These are phyloP conservation scores for Clistopyga incitator DNA, from an alignment of 2,888 invertebrate species.

Conservation along the genomic window DNA sequence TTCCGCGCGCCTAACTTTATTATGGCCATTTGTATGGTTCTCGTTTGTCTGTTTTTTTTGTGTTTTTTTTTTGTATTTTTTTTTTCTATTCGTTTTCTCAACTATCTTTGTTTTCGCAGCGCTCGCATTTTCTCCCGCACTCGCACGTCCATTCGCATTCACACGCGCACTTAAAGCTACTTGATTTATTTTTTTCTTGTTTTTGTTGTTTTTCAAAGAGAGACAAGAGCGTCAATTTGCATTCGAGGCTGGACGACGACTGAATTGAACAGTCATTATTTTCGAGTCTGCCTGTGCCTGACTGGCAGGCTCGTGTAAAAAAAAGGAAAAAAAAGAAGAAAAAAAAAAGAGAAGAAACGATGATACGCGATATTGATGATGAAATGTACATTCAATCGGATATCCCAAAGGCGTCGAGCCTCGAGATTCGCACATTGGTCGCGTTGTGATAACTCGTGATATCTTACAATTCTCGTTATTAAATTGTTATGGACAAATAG, in stretches of 20 bases:
- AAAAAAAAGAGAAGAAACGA: neutral
- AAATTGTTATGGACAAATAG: slow-evolving; percentile 26
- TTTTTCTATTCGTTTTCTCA: slow-evolving; percentile 51
- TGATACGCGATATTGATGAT: neutral
- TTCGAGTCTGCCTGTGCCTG: neutral
- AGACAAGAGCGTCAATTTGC: slow-evolving; percentile 40
- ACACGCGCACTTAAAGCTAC: slow-evolving; percentile 46
- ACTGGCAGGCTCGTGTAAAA: slow-evolving; percentile 16
- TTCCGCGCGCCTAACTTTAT: slow-evolving; percentile 67
- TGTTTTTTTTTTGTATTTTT: slow-evolving; percentile 56
- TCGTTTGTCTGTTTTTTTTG: slow-evolving; percentile 42
- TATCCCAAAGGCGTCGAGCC: slow-evolving; percentile 8
- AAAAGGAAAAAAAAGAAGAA: too few relatives aligned
- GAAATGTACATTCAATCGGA: slow-evolving; percentile 1
- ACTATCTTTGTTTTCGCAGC: slow-evolving; percentile 37
- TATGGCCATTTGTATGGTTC: slow-evolving; percentile 73
- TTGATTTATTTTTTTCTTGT: slow-evolving; percentile 41
- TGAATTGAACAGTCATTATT: neutral
- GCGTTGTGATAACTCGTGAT: neutral
- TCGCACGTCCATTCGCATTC: slow-evolving; percentile 47
- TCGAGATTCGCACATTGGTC: slow-evolving; percentile 8
- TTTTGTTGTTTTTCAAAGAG: slow-evolving; percentile 39
- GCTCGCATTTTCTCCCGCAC: slow-evolving; percentile 8
- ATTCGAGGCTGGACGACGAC: slow-evolving; percentile 43
- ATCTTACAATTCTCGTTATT: neutral